Percentiles rank a stretch among this genome's conserved stretches.
phyloP scores from a whole-genome alignment of 2,888 invertebrate genomes.

The Dicyrtoma fusca region DNA sequence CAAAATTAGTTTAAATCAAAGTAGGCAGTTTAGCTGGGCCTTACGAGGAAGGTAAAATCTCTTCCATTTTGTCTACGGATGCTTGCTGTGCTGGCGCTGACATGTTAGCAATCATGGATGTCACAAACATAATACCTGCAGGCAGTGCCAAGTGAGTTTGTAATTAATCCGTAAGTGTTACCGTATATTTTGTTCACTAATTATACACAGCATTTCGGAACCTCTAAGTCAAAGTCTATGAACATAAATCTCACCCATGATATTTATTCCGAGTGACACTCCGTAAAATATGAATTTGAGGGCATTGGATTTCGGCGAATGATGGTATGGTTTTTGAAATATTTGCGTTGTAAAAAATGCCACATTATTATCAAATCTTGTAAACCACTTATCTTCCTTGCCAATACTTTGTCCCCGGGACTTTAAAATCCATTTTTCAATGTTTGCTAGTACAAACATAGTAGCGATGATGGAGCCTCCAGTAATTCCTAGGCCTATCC shows the following conservation, averaged over 20 bases:
- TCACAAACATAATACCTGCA: constrained; percentile 42
- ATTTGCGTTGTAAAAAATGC: constrained; percentile 32
- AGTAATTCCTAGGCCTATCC: constrained; percentile 11
- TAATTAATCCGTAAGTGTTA: background rate
- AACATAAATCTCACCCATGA: constrained; percentile 40
- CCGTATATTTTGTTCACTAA: background rate
- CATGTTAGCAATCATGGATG: constrained; percentile 38
- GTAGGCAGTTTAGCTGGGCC: background rate
- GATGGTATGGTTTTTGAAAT: constrained; percentile 42
- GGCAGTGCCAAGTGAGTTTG: background rate
- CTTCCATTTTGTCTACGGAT: constrained; percentile 34
- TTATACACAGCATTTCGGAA: background rate
- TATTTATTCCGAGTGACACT: constrained; percentile 27
- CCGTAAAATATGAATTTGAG: constrained; percentile 37
- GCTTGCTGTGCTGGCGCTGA: constrained; percentile 28
- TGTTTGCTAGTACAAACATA: constrained; percentile 24
- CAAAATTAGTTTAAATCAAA: background rate
- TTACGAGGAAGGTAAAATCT: constrained; percentile 36
- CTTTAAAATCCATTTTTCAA: constrained; percentile 6
- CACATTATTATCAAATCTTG: constrained; percentile 11
- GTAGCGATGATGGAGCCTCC: background rate
- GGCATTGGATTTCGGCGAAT: constrained; percentile 29
- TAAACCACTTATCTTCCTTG: constrained; percentile 31
- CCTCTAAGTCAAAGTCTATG: too few relatives aligned
- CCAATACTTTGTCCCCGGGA: background rate